These are phyloP conservation scores for Erynnis tages DNA, from an alignment of 2,888 invertebrate species.

Conservation along the genomic window DNA sequence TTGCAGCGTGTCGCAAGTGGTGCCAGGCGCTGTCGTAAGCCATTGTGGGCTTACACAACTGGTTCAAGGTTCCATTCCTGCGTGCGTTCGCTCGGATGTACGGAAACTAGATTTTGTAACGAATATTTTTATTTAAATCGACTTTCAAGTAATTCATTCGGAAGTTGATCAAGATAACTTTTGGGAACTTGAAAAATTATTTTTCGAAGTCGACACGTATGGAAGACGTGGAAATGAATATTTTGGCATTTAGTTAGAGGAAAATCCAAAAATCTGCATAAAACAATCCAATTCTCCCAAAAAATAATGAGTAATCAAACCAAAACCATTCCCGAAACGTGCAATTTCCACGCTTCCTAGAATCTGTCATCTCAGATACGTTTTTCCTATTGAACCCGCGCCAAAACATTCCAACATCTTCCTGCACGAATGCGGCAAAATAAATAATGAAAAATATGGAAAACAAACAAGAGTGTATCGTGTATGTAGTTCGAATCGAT, in stretches of 20 bases:
- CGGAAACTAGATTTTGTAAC: slow-evolving; percentile 61
- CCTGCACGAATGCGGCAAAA: neutral
- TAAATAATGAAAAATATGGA: slow-evolving; percentile 16
- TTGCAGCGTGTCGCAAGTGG: slow-evolving; percentile 62
- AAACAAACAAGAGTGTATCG: slow-evolving; percentile 32
- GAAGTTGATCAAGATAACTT: neutral
- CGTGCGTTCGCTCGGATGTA: slow-evolving; percentile 77
- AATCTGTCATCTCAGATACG: neutral
- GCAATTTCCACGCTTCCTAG: neutral
- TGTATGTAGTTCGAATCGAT: slow-evolving; percentile 67
- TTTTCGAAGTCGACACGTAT: too few relatives aligned
- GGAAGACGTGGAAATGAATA: too few relatives aligned
- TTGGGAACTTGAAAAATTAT: neutral
- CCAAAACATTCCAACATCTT: neutral
- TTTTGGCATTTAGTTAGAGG: too few relatives aligned
- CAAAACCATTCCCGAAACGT: neutral
- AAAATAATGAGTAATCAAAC: neutral
- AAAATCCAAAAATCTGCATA: too few relatives aligned
- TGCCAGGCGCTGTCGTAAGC: slow-evolving; percentile 76
- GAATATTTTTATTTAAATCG: neutral
- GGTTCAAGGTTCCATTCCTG: slow-evolving; percentile 75
- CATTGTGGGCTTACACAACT: slow-evolving; percentile 78
- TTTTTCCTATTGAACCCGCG: slow-evolving; percentile 3
- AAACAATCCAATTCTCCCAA: too few relatives aligned
- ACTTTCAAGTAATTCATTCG: neutral